Base-by-base conservation (phyloP, 2,113 vertebrate genomes). In the Xyliphius kryptos region DNA sequence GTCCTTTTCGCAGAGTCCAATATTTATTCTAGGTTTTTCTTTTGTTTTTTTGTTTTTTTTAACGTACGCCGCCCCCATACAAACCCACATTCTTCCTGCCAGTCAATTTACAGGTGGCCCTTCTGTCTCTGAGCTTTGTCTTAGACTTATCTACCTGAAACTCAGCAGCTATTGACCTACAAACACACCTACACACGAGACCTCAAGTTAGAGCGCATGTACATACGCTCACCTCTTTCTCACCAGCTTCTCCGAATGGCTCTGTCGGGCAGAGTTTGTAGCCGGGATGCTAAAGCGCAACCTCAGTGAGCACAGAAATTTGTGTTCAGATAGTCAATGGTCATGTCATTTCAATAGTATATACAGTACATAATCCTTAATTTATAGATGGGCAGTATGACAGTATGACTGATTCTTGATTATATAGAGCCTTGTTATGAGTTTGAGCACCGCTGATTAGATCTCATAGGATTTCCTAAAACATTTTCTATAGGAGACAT, bases 121-220 rank as follows among this genome's bases (percentile, higher is more conserved):
- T 87, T 87, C 84, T 85, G 85, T 86, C 83, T 85, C 71, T 79
- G 76, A 73, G 83, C 69, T 65, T 76, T 76, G 79, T 86, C 79
- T 84, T 82, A 82, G 78, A 77, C 68, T 75, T 63, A 77, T 78
- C 79, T 66, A 72, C 64, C 63, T 65, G 52, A 62, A 67, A 47
- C 67, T 58, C 78, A 83, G 76, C 77, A 77, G 78, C 77, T 82
- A 73, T 77, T 77, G 80, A 81, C 76, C 77, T 67, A 76, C 48
- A 63, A 37, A 53, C 32, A 43, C 26, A 60, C 17, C 44, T 13
- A 54, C 11, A 50, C 12, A n/a, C 32, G 37, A 55, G 61, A 74
- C 74, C 71, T 68, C 50, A 56, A 12, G 56, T 55, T 56, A 62
- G 41, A 44, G 62, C 58, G 32, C 65, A 59, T 12, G 56, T 38